Evolutionary conservation across 2,888 invertebrate species (phyloP).

Genomic region (Bellardia pandia): DNA sequence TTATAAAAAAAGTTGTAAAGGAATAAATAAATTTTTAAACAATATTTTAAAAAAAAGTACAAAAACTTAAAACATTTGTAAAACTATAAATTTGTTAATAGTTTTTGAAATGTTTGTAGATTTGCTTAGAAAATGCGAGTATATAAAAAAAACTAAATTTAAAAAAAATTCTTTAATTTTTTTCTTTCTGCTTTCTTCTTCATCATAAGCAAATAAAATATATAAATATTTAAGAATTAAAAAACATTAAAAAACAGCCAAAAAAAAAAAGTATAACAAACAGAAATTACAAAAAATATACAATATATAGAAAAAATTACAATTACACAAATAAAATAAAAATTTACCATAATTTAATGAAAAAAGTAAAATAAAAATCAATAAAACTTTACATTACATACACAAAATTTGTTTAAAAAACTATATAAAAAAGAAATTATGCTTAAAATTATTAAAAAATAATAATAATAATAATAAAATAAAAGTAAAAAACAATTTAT

Average conservation of each 20-base stretch:
- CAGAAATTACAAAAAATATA: conserved; percentile 48
- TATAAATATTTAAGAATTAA: conserved; percentile 54
- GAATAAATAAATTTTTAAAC: conserved; percentile 72
- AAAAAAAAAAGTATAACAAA: conserved; percentile 67
- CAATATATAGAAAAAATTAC: conserved; percentile 34
- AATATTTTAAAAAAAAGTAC: conserved; percentile 70
- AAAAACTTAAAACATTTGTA: conserved; percentile 66
- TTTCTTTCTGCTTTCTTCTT: conserved; percentile 21
- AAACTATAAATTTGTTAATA: conserved; percentile 54
- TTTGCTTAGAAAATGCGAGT: conserved; percentile 61
- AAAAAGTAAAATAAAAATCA: conserved; percentile 39
- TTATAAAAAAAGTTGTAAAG: conserved; percentile 49
- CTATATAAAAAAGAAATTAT: conserved; percentile 52
- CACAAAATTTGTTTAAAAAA: conserved; percentile 54
- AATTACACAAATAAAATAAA: conserved; percentile 59
- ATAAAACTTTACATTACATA: conserved; percentile 52
- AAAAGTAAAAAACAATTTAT: conserved; percentile 66
- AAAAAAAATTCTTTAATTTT: conserved; percentile 51
- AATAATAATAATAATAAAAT: conserved; percentile 40
- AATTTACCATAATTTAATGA: conserved; percentile 41
- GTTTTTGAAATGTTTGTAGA: conserved; percentile 45
- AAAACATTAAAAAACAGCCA: conserved; percentile 57
- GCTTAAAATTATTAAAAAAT: conserved; percentile 59
- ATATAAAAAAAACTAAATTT: conserved; percentile 62
- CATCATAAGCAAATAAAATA: conserved; percentile 66